Base-by-base conservation (phyloP, 2,797 vertebrate genomes). In the Momotus momota region DNA sequence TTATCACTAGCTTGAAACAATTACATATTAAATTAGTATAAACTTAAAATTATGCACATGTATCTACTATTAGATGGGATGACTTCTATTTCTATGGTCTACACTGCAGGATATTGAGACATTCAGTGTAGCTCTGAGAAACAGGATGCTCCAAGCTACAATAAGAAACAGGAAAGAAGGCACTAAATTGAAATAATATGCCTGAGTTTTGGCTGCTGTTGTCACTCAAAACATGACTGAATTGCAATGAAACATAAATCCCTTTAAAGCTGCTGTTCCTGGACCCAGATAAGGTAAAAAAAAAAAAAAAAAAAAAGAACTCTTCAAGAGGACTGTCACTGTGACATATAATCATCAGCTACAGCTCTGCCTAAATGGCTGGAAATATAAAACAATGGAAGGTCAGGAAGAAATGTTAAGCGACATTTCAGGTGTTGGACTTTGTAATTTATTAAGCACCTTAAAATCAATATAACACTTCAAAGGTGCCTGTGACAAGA, bases 381-480 rank as follows among this genome's bases (percentile, higher is more conserved):
- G 35, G 48, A 78, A 90, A 69, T 61, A 27, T 17, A 71, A 85
- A 51, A 83, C 69, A 88, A 51, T 48, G 7, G 49, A 91, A 93
- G 62, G 65, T 91, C 65, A 79, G 35, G 26, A 92, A 88, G 35
- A 83, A 93, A 91, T 21, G 25, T 26, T 86, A 57, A 72, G 33
- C 88, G 21, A 22, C 7, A 52, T 57, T 66, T 91, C 12, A 29
- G 11, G 13, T 83, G 38, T 62, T 74, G 33, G 41, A 41, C 15
- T 96, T 85, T 40, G 38, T 17, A 74, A 81, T 81, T 91, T 91
- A 90, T 71, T 78, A 83, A 72, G 60, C 1, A 0, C 20, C 40
- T 72, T 77, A 94, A 88, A 87, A 93, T 87, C 83, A 75, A 29
- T 91, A 49, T 35, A 18, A 82, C 25, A 78, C 25, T 94, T 95